Conservation (phyloP, 2,888 invertebrate genomes). For the Leptopilina drosophilae region DNA sequence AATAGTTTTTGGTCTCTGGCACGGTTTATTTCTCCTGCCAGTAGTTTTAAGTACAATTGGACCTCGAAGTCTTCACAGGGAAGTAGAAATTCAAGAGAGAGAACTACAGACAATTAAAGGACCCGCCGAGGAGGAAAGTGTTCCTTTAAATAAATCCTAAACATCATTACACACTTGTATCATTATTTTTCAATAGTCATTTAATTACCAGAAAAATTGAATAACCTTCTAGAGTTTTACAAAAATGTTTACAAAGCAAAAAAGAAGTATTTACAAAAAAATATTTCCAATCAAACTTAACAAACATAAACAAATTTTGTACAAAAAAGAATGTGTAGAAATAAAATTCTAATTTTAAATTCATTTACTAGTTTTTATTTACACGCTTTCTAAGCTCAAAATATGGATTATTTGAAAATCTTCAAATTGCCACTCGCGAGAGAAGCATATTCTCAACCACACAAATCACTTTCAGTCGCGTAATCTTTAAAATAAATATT, state of each 20-base stretch:
- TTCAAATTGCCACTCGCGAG: background rate
- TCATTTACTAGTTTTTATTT: slow-evolving; percentile 17
- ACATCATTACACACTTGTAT: background rate
- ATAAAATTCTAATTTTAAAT: background rate
- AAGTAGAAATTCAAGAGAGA: slow-evolving; percentile 44
- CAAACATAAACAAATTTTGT: background rate
- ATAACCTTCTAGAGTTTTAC: no score
- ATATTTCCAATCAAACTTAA: no score
- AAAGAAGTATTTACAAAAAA: no score
- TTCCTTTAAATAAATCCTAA: slow-evolving; percentile 13
- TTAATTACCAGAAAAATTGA: background rate
- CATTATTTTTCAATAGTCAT: background rate
- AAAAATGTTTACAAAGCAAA: no score
- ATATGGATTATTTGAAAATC: slow-evolving; percentile 13
- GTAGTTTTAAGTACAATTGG: slow-evolving; percentile 86
- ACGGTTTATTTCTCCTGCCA: slow-evolving; percentile 87
- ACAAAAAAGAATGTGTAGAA: background rate
- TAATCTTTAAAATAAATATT: background rate
- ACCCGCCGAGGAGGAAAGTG: background rate
- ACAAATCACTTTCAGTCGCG: background rate
- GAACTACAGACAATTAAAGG: slow-evolving; percentile 47
- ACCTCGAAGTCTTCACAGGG: slow-evolving; percentile 75
- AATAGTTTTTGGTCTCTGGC: slow-evolving; percentile 87
- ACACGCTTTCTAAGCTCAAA: slow-evolving; percentile 30
- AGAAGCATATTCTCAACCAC: background rate